Conservation (phyloP, 2,113 vertebrate species). For the Chiloscyllium plagiosum region DNA sequence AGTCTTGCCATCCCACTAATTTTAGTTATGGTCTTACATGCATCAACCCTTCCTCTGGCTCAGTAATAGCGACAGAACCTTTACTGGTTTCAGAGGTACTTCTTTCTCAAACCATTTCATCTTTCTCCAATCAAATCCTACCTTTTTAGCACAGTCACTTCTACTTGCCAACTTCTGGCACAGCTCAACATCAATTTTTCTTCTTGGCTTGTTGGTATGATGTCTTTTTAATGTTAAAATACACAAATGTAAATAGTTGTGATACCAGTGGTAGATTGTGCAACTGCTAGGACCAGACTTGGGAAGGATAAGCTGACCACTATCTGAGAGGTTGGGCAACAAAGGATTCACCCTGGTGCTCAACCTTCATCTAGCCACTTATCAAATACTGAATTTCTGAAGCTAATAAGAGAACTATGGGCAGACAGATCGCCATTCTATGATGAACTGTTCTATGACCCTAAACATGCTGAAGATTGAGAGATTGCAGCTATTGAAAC, state of each 20-base stretch:
- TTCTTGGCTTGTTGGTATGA: background rate
- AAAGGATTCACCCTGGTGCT: background rate
- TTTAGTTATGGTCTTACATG: background rate
- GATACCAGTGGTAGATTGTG: background rate
- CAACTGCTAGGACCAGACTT: background rate
- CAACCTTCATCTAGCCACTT: background rate
- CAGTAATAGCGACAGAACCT: background rate
- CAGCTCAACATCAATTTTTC: background rate
- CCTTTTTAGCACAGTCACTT: background rate
- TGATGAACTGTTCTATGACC: background rate
- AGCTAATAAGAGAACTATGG: background rate
- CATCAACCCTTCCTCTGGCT: background rate
- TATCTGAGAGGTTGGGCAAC: background rate
- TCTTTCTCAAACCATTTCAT: background rate
- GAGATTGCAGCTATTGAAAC: background rate
- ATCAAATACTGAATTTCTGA: background rate
- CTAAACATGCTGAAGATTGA: background rate
- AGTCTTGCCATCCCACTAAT: background rate
- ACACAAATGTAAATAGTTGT: background rate
- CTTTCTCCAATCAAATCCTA: background rate
- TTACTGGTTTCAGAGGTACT: background rate
- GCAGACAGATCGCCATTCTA: background rate
- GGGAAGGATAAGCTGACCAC: background rate
- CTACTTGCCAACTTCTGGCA: background rate
- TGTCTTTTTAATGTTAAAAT: background rate